Base-by-base conservation (phyloP, 2,888 invertebrate genomes). In the Drosophila anceps region DNA sequence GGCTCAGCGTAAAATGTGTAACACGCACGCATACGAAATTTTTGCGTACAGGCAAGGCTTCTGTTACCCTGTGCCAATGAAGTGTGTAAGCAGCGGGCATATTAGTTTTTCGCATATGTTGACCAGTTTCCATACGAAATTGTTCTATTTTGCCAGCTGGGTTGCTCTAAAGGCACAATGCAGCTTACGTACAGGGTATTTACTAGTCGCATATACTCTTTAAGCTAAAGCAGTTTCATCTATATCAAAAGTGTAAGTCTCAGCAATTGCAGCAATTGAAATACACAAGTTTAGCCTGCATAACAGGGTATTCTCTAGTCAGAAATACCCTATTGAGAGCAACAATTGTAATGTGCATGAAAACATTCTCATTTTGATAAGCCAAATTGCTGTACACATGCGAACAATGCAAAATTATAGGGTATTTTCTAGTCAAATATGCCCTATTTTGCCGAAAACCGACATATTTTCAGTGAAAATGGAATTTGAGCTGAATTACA, bases 21-120 rank as follows among this genome's bases (percentile, higher is more conserved):
- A 74, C 84, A 84, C 88, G 86, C 84, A 84, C 86, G 88, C 84
- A 84, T 77, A 80, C 75, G 60, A 88, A 77, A 88, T 53, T 41
- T 24, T 67, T 79, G 69, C 69, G 73, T 77, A 67, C 72, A 82
- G 70, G 24, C 53, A 51, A n/a, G 55, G 50, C 44, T 50, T 39
- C 27, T 7, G 7, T 2, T 39, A 54, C 37, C 54, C 54, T 37
- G 53, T 53, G 0, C 2, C 8, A 20, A 20, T 10, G 51, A 20
- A 20, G 15, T 13, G 15, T 9, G 48, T 7, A 18, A 13, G 41
- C 29, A 39, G 8, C 1, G 29, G 43, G 44, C 13, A 41, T 55
- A 55, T 55, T 48, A n/a, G 48, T 29, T 48, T 12, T n/a, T n/a
- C n/a, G n/a, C n/a, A n/a, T n/a, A n/a, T n/a, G n/a, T n/a, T n/a